Percentiles rank a stretch among this genome's conserved stretches.
Conservation (phyloP, 2,797 vertebrate species). For the Spea hammondii region DNA sequence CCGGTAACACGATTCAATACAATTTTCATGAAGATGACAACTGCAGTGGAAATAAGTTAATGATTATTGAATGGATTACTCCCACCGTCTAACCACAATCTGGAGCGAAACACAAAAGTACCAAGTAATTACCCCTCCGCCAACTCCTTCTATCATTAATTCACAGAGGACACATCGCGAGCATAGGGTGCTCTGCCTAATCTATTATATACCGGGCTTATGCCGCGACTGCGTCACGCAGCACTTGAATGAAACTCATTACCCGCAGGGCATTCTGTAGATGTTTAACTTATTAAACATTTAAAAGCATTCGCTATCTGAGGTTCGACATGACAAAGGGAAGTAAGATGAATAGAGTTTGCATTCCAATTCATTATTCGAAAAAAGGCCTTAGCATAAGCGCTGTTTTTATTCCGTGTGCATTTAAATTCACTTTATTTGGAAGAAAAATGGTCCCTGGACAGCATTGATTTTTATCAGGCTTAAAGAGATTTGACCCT, state of each 20-base stretch:
- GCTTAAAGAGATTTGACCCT: too few species aligned
- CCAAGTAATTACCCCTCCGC: conserved; percentile 38
- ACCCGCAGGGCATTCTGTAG: conserved; percentile 24
- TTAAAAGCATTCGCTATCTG: not conserved
- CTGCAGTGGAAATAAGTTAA: conserved; percentile 11
- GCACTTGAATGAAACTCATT: conserved; percentile 38
- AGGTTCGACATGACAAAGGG: conserved; percentile 7
- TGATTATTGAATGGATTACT: conserved; percentile 31
- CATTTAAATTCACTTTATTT: not conserved
- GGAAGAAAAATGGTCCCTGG: too few species aligned
- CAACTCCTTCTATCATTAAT: not conserved
- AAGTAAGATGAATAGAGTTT: conserved; percentile 18
- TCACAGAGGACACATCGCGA: conserved; percentile 31
- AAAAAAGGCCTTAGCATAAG: not conserved
- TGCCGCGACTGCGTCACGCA: not conserved
- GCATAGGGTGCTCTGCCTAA: conserved; percentile 29
- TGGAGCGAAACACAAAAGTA: conserved; percentile 15
- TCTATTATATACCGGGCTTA: conserved; percentile 30
- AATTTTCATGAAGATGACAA: conserved; percentile 35
- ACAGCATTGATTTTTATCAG: too few species aligned
- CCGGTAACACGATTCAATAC: not conserved
- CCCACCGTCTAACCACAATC: conserved; percentile 7
- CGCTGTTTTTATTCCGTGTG: not conserved
- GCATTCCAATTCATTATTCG: not conserved
- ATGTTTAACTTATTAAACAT: conserved; percentile 44